Conservation (phyloP, 1,140 invertebrate genomes). For the Metaphire vulgaris region DNA sequence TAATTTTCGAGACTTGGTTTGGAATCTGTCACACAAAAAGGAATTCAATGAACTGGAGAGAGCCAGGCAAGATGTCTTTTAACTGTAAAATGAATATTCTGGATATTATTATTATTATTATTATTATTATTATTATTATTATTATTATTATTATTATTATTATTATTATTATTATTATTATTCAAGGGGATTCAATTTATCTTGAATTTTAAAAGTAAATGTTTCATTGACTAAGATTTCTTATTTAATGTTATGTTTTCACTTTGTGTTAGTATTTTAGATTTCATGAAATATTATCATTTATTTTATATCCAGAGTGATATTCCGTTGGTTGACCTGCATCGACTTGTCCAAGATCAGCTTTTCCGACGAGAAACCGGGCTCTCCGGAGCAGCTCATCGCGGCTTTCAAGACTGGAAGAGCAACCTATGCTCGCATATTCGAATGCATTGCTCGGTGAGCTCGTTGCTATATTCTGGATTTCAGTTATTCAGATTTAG, state of each 20-base stretch:
- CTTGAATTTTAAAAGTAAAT: too few species aligned
- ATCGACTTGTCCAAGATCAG: slow-evolving; percentile 12
- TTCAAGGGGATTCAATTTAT: too few species aligned
- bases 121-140: too few species aligned
- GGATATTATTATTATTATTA: too few species aligned
- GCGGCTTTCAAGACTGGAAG: slow-evolving; percentile 11
- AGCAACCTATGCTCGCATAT: slow-evolving; percentile 17
- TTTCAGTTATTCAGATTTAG: too few species aligned
- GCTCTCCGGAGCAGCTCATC: slow-evolving; percentile 11
- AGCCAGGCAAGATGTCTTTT: slow-evolving; percentile 18
- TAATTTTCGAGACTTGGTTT: slow-evolving; percentile 8
- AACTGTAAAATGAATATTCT: too few species aligned
- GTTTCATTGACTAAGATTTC: too few species aligned
- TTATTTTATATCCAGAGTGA: neutral
- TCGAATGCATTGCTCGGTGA: slow-evolving; percentile 20
- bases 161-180: too few species aligned
- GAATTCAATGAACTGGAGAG: slow-evolving; percentile 15
- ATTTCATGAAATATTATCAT: too few species aligned
- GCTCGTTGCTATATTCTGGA: neutral
- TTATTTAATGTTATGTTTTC: too few species aligned
- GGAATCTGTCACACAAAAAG: slow-evolving; percentile 11
- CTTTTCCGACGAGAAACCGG: slow-evolving; percentile 6
- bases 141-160: too few species aligned
- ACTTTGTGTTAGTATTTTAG: too few species aligned
- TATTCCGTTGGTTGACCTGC: slow-evolving; percentile 22